Evolutionary conservation across 1,140 invertebrate species (phyloP).

Genomic region (Eumaeus atala): DNA sequence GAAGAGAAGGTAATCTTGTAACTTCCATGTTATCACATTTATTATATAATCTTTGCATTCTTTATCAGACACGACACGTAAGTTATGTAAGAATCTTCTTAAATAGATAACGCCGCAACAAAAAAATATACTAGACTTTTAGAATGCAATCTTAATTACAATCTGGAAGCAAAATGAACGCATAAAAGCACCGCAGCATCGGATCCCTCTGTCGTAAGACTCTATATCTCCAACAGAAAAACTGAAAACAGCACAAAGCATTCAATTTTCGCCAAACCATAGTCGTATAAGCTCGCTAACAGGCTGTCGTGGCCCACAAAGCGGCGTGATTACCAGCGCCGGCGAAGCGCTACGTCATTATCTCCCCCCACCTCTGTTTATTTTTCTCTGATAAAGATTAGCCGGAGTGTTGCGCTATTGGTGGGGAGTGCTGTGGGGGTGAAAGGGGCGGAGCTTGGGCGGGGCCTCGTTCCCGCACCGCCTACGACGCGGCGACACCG

Average conservation of each 20-base stretch:
- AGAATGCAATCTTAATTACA: no score
- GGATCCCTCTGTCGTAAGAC: slow-evolving; percentile 22
- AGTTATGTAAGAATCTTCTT: no score
- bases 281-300: slow-evolving; percentile 54
- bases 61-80: no score
- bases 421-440: slow-evolving; percentile 51
- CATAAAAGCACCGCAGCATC: slow-evolving; percentile 2
- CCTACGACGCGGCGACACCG: slow-evolving; percentile 41
- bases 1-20: no score
- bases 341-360: slow-evolving; percentile 53
- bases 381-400: slow-evolving; percentile 72
- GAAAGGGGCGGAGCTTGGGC: slow-evolving; percentile 37
- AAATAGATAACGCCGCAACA: no score
- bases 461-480: slow-evolving; percentile 34
- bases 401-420: slow-evolving; percentile 59
- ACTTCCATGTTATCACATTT: no score
- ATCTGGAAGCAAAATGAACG: neutral
- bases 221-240: slow-evolving; percentile 34
- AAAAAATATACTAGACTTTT: no score
- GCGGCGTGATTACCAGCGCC: slow-evolving; percentile 58
- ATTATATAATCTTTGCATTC: no score
- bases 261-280: slow-evolving; percentile 65
- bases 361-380: slow-evolving; percentile 61
- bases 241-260: slow-evolving; percentile 40
- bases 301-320: slow-evolving; percentile 61